Conservation (phyloP, 1,140 invertebrate genomes). For the Solen grandis region DNA sequence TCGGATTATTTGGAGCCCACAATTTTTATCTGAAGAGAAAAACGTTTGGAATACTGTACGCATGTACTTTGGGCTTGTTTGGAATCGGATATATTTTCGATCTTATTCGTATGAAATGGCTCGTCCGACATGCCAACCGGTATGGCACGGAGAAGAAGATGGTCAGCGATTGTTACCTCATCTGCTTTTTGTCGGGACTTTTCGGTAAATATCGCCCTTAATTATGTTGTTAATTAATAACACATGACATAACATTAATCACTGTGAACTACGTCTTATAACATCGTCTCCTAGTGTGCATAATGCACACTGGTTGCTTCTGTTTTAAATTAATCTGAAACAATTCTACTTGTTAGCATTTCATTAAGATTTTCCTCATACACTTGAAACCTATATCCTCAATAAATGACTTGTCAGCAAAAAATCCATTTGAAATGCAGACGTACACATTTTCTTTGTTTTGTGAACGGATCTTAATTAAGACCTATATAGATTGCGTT, state of each 20-base stretch:
- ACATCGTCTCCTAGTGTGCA: too few relatives aligned
- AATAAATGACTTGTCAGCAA: too few relatives aligned
- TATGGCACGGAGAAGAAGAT: slow-evolving; percentile 42
- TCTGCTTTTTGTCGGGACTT: slow-evolving; percentile 67
- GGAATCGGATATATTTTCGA: slow-evolving; percentile 67
- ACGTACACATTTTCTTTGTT: too few relatives aligned
- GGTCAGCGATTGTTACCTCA: slow-evolving; percentile 59
- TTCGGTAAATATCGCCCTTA: slow-evolving; percentile 61
- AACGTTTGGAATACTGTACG: slow-evolving; percentile 62
- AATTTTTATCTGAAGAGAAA: slow-evolving; percentile 67
- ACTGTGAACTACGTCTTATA: not conserved
- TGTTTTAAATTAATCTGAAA: too few relatives aligned
- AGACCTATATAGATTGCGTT: too few relatives aligned
- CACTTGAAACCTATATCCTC: too few relatives aligned
- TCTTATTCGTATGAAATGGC: slow-evolving; percentile 63
- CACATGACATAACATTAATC: not conserved
- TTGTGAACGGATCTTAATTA: too few relatives aligned
- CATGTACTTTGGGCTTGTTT: slow-evolving; percentile 66
- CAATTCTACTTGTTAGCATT: too few relatives aligned
- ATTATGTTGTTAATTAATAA: too few relatives aligned
- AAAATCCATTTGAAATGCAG: too few relatives aligned
- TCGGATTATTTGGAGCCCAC: slow-evolving; percentile 67
- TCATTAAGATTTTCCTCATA: too few relatives aligned
- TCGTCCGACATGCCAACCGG: slow-evolving; percentile 65
- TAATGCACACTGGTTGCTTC: too few relatives aligned